A percentile compares a stretch with the other conserved stretches of the same genome.
phyloP scores from a whole-genome alignment of 30 jellyfish, hydroid and myxozoan species.

The Turritopsis dohrnii region DNA sequence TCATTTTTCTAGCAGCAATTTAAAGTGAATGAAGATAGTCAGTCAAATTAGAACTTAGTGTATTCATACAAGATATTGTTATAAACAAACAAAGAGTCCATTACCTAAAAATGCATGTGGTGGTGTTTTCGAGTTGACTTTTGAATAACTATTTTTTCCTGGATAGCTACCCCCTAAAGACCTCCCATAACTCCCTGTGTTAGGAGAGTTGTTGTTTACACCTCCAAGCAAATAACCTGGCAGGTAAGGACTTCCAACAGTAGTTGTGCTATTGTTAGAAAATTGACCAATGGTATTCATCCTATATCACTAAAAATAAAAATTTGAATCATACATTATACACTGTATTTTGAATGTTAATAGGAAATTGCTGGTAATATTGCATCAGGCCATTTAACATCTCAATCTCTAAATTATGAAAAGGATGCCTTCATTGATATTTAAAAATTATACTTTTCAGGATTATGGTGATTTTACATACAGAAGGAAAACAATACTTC shows the following conservation, averaged over 20 bases:
- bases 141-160: not conserved
- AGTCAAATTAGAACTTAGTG: too few species aligned
- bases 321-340: not conserved
- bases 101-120: not conserved
- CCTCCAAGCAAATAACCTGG: slow-evolving; percentile 38
- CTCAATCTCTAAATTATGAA: too few species aligned
- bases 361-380: too few species aligned
- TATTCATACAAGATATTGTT: not conserved
- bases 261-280: not conserved
- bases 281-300: not conserved
- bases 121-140: not conserved
- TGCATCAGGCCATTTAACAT: too few species aligned
- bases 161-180: not conserved
- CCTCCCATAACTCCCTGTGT: not conserved
- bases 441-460: too few species aligned
- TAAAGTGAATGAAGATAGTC: too few species aligned
- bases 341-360: too few species aligned
- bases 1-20: too few species aligned
- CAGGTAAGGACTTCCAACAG: slow-evolving; percentile 28
- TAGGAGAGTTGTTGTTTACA: slow-evolving; percentile 3
- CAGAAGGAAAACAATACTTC: too few species aligned
- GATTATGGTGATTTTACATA: too few species aligned
- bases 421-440: too few species aligned
- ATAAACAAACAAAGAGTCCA: not conserved
- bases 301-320: not conserved